Evolutionary conservation across 2,888 invertebrate species (phyloP).

Genomic region (Trichogramma evanescens): DNA sequence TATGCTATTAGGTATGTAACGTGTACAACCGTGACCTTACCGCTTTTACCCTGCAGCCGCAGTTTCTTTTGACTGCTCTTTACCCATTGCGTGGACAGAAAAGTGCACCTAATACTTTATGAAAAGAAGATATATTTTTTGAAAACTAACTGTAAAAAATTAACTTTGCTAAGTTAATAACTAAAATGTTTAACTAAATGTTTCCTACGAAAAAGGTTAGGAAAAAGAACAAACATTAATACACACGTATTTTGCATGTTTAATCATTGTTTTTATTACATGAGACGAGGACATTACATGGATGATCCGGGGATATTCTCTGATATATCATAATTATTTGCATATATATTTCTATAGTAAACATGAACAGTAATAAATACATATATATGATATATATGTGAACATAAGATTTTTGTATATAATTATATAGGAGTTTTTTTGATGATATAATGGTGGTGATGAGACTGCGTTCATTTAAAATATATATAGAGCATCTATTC

Average conservation of each 20-base stretch:
- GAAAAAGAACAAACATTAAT: neutral
- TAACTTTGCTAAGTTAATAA: no score
- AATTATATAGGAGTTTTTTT: slow-evolving; percentile 13
- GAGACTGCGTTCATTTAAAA: slow-evolving; percentile 43
- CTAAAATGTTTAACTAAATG: no score
- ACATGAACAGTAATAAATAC: slow-evolving; percentile 48
- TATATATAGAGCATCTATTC: slow-evolving; percentile 41
- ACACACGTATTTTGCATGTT: neutral
- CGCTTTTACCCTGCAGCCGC: no score
- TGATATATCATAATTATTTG: slow-evolving; percentile 34
- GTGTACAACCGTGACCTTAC: no score
- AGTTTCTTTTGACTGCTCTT: no score
- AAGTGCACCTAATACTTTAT: no score
- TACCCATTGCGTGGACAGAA: no score
- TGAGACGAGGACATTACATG: slow-evolving; percentile 39
- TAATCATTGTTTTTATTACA: slow-evolving; percentile 36
- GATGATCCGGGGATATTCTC: slow-evolving; percentile 43
- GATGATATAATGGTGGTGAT: slow-evolving; percentile 26
- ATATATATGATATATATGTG: slow-evolving; percentile 46
- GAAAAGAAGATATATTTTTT: no score
- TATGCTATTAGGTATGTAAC: neutral
- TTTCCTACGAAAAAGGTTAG: neutral
- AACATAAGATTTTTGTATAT: slow-evolving; percentile 44
- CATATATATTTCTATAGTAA: slow-evolving; percentile 43
- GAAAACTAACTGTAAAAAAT: no score